Percentiles rank a stretch among this genome's conserved stretches.
Evolutionary conservation across 2,113 vertebrate genomes (phyloP).

Genomic region (Okapia johnstoni): DNA sequence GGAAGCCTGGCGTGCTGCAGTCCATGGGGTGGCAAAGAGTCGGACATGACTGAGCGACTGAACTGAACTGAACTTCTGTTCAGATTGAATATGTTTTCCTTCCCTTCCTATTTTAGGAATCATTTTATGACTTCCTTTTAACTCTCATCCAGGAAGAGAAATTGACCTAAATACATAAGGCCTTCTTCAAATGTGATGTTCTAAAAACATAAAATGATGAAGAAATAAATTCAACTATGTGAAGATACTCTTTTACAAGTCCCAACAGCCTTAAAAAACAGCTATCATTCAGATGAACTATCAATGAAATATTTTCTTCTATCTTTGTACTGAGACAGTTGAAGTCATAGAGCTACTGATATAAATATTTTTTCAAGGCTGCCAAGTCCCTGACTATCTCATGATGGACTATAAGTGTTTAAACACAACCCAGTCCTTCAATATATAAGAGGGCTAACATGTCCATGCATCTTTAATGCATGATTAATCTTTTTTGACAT

Average conservation of each 20-base stretch:
- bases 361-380: neutral
- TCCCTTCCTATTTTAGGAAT: neutral
- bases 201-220: constrained; percentile 14
- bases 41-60: neutral
- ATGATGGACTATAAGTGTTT: constrained; percentile 21
- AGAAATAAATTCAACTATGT: neutral
- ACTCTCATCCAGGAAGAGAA: neutral
- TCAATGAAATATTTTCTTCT: neutral
- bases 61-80: neutral
- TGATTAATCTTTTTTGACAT: constrained; percentile 65
- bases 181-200: neutral
- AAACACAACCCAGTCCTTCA: neutral
- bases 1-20: neutral
- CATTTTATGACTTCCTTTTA: neutral
- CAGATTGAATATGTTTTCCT: neutral
- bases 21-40: neutral
- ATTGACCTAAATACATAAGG: neutral
- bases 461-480: constrained; percentile 15
- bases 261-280: neutral
- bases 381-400: neutral
- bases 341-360: neutral
- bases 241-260: neutral
- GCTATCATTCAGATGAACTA: neutral
- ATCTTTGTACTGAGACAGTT: neutral
- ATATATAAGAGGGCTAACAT: neutral